A percentile compares a stretch with the other conserved stretches of the same genome.
phyloP scores from a whole-genome alignment of 2,888 invertebrate species.

The Drosophila buzzatii region DNA sequence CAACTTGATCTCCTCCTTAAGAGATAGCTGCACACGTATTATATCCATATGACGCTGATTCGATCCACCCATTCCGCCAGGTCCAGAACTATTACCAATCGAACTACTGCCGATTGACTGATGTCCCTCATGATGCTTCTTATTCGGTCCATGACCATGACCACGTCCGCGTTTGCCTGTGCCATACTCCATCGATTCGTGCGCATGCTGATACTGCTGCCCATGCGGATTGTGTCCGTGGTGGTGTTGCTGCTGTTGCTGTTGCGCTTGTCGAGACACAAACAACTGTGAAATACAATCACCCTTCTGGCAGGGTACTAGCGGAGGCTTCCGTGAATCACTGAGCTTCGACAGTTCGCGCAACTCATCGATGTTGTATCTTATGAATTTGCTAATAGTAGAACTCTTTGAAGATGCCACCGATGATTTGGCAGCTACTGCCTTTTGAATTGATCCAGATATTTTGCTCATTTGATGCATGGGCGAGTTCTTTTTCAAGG shows the following conservation, averaged over 20 bases:
- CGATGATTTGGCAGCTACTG: constrained; percentile 10
- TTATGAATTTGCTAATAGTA: constrained; percentile 32
- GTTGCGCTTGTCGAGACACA: constrained; percentile 70
- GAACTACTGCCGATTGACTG: constrained; percentile 54
- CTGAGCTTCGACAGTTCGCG: constrained; percentile 67
- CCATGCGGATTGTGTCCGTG: constrained; percentile 66
- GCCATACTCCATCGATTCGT: constrained; percentile 77
- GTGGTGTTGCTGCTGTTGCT: constrained; percentile 57
- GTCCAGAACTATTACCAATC: constrained; percentile 35
- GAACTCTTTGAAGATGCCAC: constrained; percentile 12
- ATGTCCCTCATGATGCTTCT: constrained; percentile 73
- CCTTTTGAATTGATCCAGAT: constrained; percentile 4
- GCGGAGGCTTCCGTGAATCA: constrained; percentile 73
- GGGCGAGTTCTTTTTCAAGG: constrained; percentile 38
- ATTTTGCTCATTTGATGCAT: constrained; percentile 15
- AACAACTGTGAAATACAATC: constrained; percentile 80
- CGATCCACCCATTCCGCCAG: constrained; percentile 36
- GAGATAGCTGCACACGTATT: constrained; percentile 81
- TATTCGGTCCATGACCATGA: constrained; percentile 54
- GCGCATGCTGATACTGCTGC: constrained; percentile 80
- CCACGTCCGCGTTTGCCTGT: constrained; percentile 73
- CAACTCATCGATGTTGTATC: constrained; percentile 75
- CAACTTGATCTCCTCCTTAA: constrained; percentile 83
- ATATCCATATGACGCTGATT: constrained; percentile 77
- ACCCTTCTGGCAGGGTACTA: constrained; percentile 79